Conservation (phyloP, 2,113 vertebrate species). For the Panthera leo region DNA sequence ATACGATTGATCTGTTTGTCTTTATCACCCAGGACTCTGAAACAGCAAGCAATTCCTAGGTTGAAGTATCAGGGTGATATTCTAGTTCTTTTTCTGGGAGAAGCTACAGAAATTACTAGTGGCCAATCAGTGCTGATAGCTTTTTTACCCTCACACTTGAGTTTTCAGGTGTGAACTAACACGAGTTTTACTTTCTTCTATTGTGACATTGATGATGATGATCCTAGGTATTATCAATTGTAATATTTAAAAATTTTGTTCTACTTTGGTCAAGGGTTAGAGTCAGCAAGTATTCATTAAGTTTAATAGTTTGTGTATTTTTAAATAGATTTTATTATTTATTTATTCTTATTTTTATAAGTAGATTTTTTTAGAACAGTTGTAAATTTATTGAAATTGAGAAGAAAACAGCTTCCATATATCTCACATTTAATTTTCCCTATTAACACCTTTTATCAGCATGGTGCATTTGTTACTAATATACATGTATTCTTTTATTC, state of each 20-base stretch:
- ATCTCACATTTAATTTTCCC: background rate
- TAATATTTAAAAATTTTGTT: background rate
- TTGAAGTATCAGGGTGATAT: background rate
- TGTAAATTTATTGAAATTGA: background rate
- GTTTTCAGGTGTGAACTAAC: background rate
- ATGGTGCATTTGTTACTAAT: background rate
- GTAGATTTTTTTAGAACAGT: background rate
- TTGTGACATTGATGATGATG: background rate
- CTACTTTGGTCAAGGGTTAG: background rate
- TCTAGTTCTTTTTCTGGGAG: background rate
- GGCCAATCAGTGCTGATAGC: background rate
- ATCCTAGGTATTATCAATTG: background rate
- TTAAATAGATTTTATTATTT: background rate
- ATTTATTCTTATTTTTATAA: background rate
- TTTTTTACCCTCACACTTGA: background rate
- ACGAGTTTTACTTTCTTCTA: background rate
- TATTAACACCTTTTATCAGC: background rate
- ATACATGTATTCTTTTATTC: background rate
- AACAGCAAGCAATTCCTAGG: slow-evolving; percentile 76
- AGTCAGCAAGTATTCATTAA: background rate
- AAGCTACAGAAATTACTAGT: background rate
- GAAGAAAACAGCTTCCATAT: background rate
- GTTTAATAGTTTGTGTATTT: background rate
- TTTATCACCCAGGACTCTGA: slow-evolving; percentile 81
- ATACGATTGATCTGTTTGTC: slow-evolving; percentile 82